Base-by-base conservation (phyloP, 2,888 invertebrate species). In the Pandemis heparana region DNA sequence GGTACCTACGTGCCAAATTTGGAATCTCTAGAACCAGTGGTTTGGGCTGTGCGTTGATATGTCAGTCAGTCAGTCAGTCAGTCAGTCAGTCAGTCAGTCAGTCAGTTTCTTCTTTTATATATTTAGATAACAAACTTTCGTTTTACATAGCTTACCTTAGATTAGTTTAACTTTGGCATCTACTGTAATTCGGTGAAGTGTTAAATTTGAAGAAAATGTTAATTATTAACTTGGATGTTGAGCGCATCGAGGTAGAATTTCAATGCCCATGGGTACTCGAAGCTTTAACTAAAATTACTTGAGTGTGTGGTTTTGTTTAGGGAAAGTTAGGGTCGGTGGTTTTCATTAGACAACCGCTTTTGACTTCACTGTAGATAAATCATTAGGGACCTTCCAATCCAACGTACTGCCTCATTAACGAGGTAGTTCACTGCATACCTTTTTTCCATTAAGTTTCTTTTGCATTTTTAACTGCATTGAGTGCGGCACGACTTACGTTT, bases 361-460 rank as follows among this genome's bases (percentile, higher is more conserved):
- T 75, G 75, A 76, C 76, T 81, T 80, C 76, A 77, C 79, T 78
- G 71, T 81, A 81, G 85, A 85, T 86, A 85, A 86, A 83, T 84
- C 81, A 86, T 83, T 82, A 81, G 81, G 78, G 78, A 75, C 75
- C 77, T 51, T 32, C 23, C 23, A 32, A 32, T 32, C 64, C 56
- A 85, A 86, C 86, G 85, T 80, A 83, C 78, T 82, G 76, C 81
- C 84, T 89, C 87, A 87, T 88, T 88, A 88, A 81, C 78, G 81
- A 82, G 77, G 81, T 81, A 76, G 76, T 78, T 75, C 74, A 75
- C 77, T 79, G 78, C 76, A 80, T 81, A 78, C 74, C 77, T 81
- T 82, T 81, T 78, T 84, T 77, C 79, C 72, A 76, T 80, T 78
- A 75, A 76, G 79, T 80, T n/a, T 43, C 64, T 59, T 70, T 66